Base-by-base conservation (phyloP, 2,113 vertebrate genomes). In the Hippoglossus stenolepis region DNA sequence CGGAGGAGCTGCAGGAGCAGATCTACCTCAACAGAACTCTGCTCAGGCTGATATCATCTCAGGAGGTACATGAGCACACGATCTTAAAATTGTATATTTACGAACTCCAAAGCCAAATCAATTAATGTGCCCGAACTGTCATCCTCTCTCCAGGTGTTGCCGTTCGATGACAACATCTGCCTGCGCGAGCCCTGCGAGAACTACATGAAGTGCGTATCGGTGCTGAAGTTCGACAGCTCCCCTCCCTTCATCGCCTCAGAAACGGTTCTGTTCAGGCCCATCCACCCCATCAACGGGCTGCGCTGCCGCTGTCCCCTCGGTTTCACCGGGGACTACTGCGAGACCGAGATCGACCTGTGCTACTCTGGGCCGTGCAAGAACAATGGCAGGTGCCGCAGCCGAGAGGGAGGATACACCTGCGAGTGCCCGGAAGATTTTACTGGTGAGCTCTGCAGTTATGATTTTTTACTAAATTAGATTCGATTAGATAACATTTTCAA, bases 151-250 rank as follows among this genome's bases (percentile, higher is more conserved):
- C 63, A 93, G 93, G 98, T 99, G 77, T 94, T 99, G 81, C 98
- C 98, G 2, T 99, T 99, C 0, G 98, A 98, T 0, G 97, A 99
- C 94, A 99, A 99, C 94, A 97, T 99, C 91, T 99, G 98, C 89
- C 86, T 99, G 79, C 94, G 97, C 0, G 97, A 99, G 90, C 98
- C 98, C 35, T 99, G 98, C 1, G 98, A 99, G 93, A 99, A 99
- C 95, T 99, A 99, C 93, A 99, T 99, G 98, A 98, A 98, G 87
- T 99, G 98, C 0, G 97, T 99, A 20, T 99, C 98, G 0, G 97
- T 99, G 49, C 93, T 99, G 31, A 95, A 95, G 86, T 99, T 99
- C 0, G 97, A 99, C 95, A 97, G 96, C 91, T 98, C 97, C 0
- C 97, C 98, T 0, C 98, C 98, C 0, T 99, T 99, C 91, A 94